A percentile compares a stretch with the other conserved stretches of the same genome.
These are phyloP conservation scores for Eulithis testata DNA, from an alignment of 2,888 invertebrate genomes.

Conservation along the genomic window DNA sequence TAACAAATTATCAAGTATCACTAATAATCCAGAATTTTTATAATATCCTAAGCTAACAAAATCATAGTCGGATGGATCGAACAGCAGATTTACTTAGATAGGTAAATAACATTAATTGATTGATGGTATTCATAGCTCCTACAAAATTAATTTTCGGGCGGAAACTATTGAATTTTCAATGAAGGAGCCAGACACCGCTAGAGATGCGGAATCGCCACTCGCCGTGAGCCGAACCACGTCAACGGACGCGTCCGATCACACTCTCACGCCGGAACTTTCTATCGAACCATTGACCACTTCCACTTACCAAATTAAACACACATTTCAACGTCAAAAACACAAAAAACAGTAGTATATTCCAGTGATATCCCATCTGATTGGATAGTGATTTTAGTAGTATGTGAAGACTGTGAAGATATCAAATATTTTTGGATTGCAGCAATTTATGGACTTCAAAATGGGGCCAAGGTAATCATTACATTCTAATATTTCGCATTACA, in stretches of 20 bases:
- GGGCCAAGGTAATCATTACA: constrained; percentile 64
- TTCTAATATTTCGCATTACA: constrained; percentile 29
- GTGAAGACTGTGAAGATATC: constrained; percentile 39
- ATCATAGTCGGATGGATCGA: no score
- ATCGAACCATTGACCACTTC: constrained; percentile 55
- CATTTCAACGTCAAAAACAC: constrained; percentile 12
- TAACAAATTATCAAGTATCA: no score
- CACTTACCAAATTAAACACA: constrained; percentile 29
- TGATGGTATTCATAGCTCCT: background rate
- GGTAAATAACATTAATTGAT: background rate
- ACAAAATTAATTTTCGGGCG: background rate
- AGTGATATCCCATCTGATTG: constrained; percentile 20
- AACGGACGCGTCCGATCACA: constrained; percentile 74
- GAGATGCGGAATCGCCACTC: constrained; percentile 61
- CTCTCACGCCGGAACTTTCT: constrained; percentile 70
- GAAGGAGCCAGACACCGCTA: constrained; percentile 32
- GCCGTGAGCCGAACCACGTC: constrained; percentile 63
- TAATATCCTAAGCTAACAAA: no score
- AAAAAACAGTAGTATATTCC: constrained; percentile 6
- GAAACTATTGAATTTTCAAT: constrained; percentile 29
- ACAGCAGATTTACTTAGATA: no score
- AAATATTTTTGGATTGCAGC: constrained; percentile 42
- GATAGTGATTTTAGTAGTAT: constrained; percentile 25
- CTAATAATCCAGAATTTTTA: no score
- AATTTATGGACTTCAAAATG: constrained; percentile 57